Evolutionary conservation across 2,113 vertebrate genomes (phyloP).

Genomic region (Miniopterus natalensis): DNA sequence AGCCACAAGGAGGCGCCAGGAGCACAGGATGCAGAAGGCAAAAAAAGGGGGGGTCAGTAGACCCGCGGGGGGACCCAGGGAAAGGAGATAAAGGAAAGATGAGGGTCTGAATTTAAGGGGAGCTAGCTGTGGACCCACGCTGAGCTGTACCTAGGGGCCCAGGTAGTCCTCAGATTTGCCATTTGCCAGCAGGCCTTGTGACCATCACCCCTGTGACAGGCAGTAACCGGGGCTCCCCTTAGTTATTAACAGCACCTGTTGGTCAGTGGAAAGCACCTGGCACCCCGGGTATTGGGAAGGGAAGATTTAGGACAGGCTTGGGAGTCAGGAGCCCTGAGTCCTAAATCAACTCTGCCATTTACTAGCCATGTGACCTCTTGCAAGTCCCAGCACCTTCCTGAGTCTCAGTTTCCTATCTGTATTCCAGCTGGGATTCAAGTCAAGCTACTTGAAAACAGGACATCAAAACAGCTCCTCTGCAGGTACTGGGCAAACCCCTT

Average conservation of each 20-base stretch:
- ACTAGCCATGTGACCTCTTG: neutral
- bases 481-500: neutral
- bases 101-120: neutral
- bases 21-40: neutral
- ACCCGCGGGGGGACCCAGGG: rapidly evolving
- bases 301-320: neutral
- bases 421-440: neutral
- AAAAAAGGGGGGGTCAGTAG: neutral
- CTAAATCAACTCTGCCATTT: neutral
- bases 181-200: neutral
- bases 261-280: neutral
- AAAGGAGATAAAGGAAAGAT: rapidly evolving
- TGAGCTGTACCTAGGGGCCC: neutral
- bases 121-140: neutral
- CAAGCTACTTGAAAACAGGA: neutral
- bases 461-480: neutral
- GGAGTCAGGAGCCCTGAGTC: neutral
- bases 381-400: neutral
- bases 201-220: neutral
- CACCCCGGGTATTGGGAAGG: neutral
- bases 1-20: conserved; percentile 35
- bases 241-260: neutral
- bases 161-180: neutral
- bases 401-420: neutral
- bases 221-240: rapidly evolving